Conservation (phyloP, 2,888 invertebrate species). For the Homarus gammarus region DNA sequence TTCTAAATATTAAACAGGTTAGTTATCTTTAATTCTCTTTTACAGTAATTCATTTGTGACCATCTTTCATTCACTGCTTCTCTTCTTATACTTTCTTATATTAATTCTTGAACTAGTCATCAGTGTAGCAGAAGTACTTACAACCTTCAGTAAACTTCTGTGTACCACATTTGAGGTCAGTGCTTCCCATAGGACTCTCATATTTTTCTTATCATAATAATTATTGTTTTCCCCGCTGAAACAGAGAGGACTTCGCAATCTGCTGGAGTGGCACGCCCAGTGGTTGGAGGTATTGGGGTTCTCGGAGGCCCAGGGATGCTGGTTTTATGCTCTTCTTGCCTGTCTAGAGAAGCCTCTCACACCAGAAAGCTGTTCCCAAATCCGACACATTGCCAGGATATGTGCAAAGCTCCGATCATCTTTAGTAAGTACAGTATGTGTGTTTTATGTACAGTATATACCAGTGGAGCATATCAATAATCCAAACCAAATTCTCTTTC, state of each 20-base stretch:
- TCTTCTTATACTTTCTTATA: neutral
- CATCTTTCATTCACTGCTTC: neutral
- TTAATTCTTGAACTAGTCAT: too few relatives aligned
- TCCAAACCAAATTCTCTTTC: too few relatives aligned
- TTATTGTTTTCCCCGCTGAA: too few relatives aligned
- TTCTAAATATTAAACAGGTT: constrained; percentile 81
- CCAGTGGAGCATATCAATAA: too few relatives aligned
- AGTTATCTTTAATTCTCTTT: too few relatives aligned
- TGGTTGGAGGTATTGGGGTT: constrained; percentile 81
- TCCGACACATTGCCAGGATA: constrained; percentile 84
- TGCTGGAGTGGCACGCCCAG: constrained; percentile 80
- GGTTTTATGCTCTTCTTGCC: constrained; percentile 86
- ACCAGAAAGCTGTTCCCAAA: constrained; percentile 84
- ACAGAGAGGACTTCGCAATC: constrained; percentile 69
- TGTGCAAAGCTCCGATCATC: constrained; percentile 82
- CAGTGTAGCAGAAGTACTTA: too few relatives aligned
- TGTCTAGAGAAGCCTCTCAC: constrained; percentile 85
- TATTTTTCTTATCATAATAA: too few relatives aligned
- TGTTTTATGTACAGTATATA: too few relatives aligned
- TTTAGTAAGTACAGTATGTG: constrained; percentile 78
- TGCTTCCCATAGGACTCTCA: too few relatives aligned
- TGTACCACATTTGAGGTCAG: too few relatives aligned
- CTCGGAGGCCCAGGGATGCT: constrained; percentile 82
- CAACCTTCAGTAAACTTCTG: too few relatives aligned
- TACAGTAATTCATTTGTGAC: neutral